Evolutionary conservation across 92 coral and sea anemone species (phyloP), one percentile per base, ranked within the genome.

Genomic region (Zoanthus sociatus): DNA sequence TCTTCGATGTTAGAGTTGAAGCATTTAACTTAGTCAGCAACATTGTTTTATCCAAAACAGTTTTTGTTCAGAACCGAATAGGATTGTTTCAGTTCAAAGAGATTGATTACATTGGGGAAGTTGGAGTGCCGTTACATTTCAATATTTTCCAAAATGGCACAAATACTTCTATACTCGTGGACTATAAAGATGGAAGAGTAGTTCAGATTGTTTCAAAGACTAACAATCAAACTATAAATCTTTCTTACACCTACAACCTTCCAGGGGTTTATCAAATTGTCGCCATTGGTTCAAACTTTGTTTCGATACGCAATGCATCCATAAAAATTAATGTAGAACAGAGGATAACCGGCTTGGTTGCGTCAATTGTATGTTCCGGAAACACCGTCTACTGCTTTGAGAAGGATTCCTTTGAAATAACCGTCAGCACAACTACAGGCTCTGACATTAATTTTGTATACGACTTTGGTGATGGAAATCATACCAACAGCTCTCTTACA

Each of bases 1-100:
- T 17, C 15, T 81, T 20, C 21, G 1, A 1, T 46, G 85, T 81
- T 18, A 66, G 46, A 48, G 61, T 81, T 30, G 26, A 81, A 81
- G 85, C 85, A 37, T 66, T n/a, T n/a, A 81, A 81, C 47, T 30
- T 81, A 67, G 45, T 81, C 11, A 81, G 85, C 73, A 6, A 66
- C 18, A 16, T 81, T 6, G 4, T 42, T 18, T 46, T 64, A 13
- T 66, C 85, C 4, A 64, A 16, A 5, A 63, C 53, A 47, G 60
- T 81, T 46, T 44, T 10, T 51, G 85, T 81, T 5, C 85, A 81
- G 56, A 48, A 81, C 56, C 67, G 26, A 58, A 81, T 81, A 37
- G 61, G 85, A 18, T 9, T 81, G 37, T 47, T 81, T 17, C 60
- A 67, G 13, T 81, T 64, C 31, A 37, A 66, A 64, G 46, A 63